Base-by-base conservation (phyloP, 2,113 vertebrate genomes). In the Antennarius striatus region DNA sequence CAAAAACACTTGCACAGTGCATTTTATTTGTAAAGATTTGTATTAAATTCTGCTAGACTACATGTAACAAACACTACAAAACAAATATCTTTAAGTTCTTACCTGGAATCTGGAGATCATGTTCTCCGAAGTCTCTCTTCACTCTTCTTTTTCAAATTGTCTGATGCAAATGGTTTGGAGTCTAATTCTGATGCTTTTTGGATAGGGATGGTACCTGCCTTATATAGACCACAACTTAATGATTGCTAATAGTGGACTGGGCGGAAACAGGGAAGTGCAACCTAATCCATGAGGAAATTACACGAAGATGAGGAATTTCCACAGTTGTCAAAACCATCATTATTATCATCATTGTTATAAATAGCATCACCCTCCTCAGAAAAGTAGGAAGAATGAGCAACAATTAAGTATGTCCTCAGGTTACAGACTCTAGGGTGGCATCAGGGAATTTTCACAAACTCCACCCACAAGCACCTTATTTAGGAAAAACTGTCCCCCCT, bases 61-160 rank as follows among this genome's bases (percentile, higher is more conserved):
- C 14, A 45, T 10, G 1, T 16, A 14, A 45, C 3, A 14, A 11
- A 28, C 4, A 45, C 5, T 15, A 58, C 43, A 43, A 12, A 42
- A 8, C 3, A 17, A 45, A 45, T 11, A 43, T 48, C 1, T 39
- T 4, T 28, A 12, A 47, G 28, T 56, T 2, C 50, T 68, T 89
- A 92, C 92, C 89, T 87, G 78, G 36, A 91, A 32, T 57, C 40
- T 85, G 49, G 80, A 86, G 43, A 90, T 74, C 91, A 93, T 92
- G 58, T 56, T 46, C 82, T 68, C 51, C 56, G 54, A 7, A 5
- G 32, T 4, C 22, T 22, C 22, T 22, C 22, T 22, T 57, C 68
- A 42, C 10, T 73, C 13, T 30, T 48, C 17, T 46, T 30, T 48
- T 40, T 75, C 64, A 22, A 22, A 22, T 22, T 75, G n/a, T 46